A percentile compares a stretch with the other conserved stretches of the same genome.
Evolutionary conservation across 1,140 invertebrate species (phyloP).

Genomic region (Dendrolimus punctatus): DNA sequence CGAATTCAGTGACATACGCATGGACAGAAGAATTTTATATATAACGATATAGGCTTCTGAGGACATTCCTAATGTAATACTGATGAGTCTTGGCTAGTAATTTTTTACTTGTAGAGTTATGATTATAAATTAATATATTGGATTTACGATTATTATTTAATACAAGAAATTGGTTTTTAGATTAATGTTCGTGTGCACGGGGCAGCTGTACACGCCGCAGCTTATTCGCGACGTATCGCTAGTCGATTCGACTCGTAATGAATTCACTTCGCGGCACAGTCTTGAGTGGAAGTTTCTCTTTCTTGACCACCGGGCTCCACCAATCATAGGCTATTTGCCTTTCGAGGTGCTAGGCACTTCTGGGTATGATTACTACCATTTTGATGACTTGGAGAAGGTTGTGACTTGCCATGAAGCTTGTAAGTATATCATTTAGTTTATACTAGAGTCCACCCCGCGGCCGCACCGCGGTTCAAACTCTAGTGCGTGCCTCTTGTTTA

Average conservation of each 20-base stretch:
- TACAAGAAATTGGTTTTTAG: slow-evolving; percentile 47
- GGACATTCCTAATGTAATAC: no score
- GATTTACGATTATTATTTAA: no score
- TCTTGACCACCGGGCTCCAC: slow-evolving; percentile 92
- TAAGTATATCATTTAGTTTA: slow-evolving; percentile 66
- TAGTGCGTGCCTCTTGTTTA: no score
- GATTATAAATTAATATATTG: not conserved
- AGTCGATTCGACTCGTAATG: slow-evolving; percentile 84
- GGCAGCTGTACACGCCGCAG: slow-evolving; percentile 86
- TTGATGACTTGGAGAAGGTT: slow-evolving; percentile 93
- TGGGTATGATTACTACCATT: slow-evolving; percentile 96
- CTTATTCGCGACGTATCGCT: slow-evolving; percentile 89
- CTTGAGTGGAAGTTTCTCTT: slow-evolving; percentile 97
- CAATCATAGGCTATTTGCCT: slow-evolving; percentile 94
- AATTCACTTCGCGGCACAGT: slow-evolving; percentile 95
- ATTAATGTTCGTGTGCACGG: slow-evolving; percentile 87
- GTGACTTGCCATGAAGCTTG: slow-evolving; percentile 89
- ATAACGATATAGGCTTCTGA: no score
- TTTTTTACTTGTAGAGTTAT: no score
- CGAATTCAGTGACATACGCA: no score
- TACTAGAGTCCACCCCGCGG: no score
- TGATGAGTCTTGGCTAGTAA: no score
- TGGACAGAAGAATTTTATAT: no score
- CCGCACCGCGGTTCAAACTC: no score
- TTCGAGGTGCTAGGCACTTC: slow-evolving; percentile 97